A percentile compares a stretch with the other conserved stretches of the same genome.
These are phyloP conservation scores for Onychorhynchus coronatus DNA, from an alignment of 2,113 vertebrate species.

Conservation along the genomic window DNA sequence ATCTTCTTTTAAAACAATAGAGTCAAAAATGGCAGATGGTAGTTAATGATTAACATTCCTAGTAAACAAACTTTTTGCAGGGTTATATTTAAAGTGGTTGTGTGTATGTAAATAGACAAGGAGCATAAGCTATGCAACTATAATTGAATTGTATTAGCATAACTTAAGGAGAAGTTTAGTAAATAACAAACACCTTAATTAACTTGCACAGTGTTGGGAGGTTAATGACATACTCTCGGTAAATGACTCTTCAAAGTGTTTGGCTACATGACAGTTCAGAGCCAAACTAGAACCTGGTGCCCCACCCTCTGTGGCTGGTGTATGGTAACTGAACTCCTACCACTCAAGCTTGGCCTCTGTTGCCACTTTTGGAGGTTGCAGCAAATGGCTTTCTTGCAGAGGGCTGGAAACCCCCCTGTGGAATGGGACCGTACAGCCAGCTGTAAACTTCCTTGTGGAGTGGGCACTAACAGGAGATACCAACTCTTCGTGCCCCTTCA, in stretches of 20 bases:
- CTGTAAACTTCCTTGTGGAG: neutral
- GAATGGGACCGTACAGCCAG: no score
- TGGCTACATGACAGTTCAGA: neutral
- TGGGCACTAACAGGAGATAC: neutral
- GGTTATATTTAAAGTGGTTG: slow-evolving; percentile 23
- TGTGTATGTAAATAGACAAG: slow-evolving; percentile 36
- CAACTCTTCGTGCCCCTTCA: neutral
- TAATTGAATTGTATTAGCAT: slow-evolving; percentile 57
- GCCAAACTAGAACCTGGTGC: neutral
- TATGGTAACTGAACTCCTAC: neutral
- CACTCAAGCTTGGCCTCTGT: neutral
- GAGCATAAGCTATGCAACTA: slow-evolving; percentile 10
- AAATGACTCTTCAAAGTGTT: neutral
- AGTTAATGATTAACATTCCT: slow-evolving; percentile 36
- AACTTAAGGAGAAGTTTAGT: slow-evolving; percentile 34
- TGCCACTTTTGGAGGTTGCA: neutral
- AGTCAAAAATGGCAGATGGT: slow-evolving; percentile 21
- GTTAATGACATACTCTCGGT: neutral
- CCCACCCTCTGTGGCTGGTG: neutral
- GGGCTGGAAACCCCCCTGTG: neutral
- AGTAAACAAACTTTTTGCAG: slow-evolving; percentile 18
- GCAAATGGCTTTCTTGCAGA: neutral
- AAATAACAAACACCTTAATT: slow-evolving; percentile 48
- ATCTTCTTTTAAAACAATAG: neutral
- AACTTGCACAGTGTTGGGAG: neutral